Base-by-base conservation (phyloP, 2,888 invertebrate species). In the Cyclophora punctaria region DNA sequence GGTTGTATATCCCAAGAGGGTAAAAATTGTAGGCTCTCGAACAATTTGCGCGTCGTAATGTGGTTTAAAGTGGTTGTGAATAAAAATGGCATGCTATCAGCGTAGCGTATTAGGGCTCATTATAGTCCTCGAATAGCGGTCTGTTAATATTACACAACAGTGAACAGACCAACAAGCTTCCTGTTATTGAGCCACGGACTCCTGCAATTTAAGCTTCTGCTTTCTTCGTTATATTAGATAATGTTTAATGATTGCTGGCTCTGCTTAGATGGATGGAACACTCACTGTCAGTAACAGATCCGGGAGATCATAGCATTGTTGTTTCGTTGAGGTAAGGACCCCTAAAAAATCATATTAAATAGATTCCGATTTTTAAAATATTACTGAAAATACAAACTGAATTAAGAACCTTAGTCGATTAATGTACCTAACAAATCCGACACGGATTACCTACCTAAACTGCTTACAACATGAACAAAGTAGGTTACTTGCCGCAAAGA, bases 31-130 rank as follows among this genome's bases (percentile, higher is more conserved):
- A 55, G 56, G 57, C 49, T 58, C 53, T 62, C 55, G 50, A 51
- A 59, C 65, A 61, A 67, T 68, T 68, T 70, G 59, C 64, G 50
- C 59, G 46, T 55, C 50, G 58, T 66, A 69, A 64, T 67, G 64
- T 59, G 56, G 50, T 60, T 59, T 53, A 49, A 65, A 69, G 73
- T 71, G 59, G 60, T 49, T 49, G 62, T 53, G 58, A 63, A 67
- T 68, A 67, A 64, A 67, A 62, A 64, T 50, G 53, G 51, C 48
- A 49, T 49, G 56, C 49, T 50, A 58, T 57, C 62, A 60, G 50
- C 43, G 55, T 56, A 53, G 54, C 59, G 55, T 61, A 70, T 71
- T 69, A 70, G 56, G 49, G 51, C 62, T 71, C 60, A 73, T 74
- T 74, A 73, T 60, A 44, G 57, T 57, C 52, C 60, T 63, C 60